A percentile compares a stretch with the other conserved stretches of the same genome.
These are phyloP conservation scores for Mizuhopecten yessoensis DNA, from an alignment of 1,140 invertebrate species.

Conservation along the genomic window DNA sequence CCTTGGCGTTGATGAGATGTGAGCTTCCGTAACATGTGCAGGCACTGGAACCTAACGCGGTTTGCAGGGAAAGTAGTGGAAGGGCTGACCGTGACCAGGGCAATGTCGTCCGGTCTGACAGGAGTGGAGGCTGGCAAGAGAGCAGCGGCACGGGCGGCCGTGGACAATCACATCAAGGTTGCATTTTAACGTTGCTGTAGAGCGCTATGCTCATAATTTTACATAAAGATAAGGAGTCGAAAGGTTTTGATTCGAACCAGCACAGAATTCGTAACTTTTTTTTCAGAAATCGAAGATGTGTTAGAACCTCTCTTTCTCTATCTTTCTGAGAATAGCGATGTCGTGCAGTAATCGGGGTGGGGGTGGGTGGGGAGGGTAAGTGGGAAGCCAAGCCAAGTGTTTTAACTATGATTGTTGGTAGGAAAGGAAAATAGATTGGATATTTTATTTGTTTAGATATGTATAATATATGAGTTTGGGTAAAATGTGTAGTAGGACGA, in stretches of 20 bases:
- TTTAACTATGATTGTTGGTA: no score
- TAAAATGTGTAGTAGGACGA: no score
- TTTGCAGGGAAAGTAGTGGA: neutral
- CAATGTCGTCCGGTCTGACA: constrained; percentile 44
- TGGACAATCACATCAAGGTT: constrained; percentile 66
- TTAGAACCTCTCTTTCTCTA: no score
- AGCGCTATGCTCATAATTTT: neutral
- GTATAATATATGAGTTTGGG: no score
- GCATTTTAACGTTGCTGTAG: neutral
- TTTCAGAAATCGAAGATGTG: no score
- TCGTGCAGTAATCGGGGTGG: no score
- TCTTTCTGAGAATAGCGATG: no score
- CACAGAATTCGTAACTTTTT: neutral
- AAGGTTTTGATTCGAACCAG: neutral
- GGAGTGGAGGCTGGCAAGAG: constrained; percentile 63
- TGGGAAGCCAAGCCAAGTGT: no score
- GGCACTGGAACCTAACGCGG: neutral
- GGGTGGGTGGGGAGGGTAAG: no score
- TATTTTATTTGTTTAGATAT: no score
- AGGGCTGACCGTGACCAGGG: neutral
- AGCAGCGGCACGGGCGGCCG: constrained; percentile 64
- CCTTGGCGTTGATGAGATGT: no score
- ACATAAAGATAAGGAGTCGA: neutral
- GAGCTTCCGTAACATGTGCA: constrained; percentile 31
- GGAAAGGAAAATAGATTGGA: no score